Evolutionary conservation across 2,113 vertebrate species (phyloP).

Genomic region (Cyanocitta stelleri): DNA sequence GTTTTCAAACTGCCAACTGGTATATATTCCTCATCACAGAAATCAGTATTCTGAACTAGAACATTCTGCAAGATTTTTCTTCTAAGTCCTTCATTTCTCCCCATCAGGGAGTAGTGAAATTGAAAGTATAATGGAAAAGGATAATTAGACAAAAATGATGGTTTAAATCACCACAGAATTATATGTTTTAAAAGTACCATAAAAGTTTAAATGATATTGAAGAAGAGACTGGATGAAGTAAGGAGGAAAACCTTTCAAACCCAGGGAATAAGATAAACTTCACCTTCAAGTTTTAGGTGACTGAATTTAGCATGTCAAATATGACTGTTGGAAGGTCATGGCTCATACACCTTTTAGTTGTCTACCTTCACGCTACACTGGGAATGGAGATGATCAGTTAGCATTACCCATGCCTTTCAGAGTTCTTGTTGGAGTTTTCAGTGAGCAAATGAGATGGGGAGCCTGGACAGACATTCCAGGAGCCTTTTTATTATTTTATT

Average conservation of each 20-base stretch:
- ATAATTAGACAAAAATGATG: neutral
- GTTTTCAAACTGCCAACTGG: neutral
- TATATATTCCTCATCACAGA: neutral
- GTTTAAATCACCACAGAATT: neutral
- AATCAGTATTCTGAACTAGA: neutral
- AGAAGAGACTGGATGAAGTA: neutral
- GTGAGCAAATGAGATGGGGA: no score
- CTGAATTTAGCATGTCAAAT: neutral
- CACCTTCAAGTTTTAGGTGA: neutral
- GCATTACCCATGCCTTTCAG: neutral
- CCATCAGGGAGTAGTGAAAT: neutral
- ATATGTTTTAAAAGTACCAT: neutral
- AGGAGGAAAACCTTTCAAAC: neutral
- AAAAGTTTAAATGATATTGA: neutral
- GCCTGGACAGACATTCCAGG: no score
- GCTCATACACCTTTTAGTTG: neutral
- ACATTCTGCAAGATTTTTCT: neutral
- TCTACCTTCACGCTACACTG: neutral
- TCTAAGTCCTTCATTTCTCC: neutral
- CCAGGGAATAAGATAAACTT: neutral
- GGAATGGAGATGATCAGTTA: neutral
- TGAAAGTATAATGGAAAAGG: neutral
- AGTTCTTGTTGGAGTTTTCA: neutral
- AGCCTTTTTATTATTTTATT: no score
- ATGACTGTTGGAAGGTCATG: neutral